phyloP scores from a whole-genome alignment of 2,888 invertebrate genomes.

The Andrena marginata region DNA sequence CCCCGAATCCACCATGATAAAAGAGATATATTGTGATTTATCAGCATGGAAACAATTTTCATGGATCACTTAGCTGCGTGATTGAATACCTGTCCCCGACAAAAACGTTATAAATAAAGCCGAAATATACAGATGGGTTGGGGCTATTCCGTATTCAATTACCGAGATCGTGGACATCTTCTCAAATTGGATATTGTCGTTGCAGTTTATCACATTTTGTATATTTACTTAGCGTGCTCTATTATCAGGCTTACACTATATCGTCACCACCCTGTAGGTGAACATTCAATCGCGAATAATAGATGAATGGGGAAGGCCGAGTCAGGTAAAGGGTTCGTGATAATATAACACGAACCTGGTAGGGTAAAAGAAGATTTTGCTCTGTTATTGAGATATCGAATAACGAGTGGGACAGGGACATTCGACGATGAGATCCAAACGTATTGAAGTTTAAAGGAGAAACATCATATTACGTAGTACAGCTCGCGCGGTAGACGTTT shows the following conservation, averaged over 20 bases:
- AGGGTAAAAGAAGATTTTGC: too few species aligned
- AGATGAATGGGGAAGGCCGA: too few species aligned
- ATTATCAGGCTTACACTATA: not conserved
- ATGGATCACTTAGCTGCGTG: not conserved
- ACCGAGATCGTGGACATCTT: not conserved
- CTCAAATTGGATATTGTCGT: not conserved
- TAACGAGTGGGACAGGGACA: too few species aligned
- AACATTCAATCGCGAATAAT: too few species aligned
- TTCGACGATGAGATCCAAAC: too few species aligned
- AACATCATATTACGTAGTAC: too few species aligned
- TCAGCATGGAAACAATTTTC: conserved; percentile 6
- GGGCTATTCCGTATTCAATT: not conserved
- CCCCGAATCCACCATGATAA: not conserved
- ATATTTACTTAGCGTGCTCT: too few species aligned
- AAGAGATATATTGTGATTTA: conserved; percentile 13
- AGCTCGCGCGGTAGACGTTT: not conserved
- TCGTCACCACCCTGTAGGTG: not conserved
- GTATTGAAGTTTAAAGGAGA: too few species aligned
- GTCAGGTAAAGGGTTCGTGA: too few species aligned
- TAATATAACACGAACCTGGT: too few species aligned
- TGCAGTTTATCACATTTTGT: not conserved
- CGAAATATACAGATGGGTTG: not conserved
- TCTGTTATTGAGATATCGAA: too few species aligned
- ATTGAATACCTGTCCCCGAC: not conserved
- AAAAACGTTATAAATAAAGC: not conserved